These are phyloP conservation scores for Masnerella sp. DNA, from an alignment of 2,888 invertebrate species.

Conservation along the genomic window DNA sequence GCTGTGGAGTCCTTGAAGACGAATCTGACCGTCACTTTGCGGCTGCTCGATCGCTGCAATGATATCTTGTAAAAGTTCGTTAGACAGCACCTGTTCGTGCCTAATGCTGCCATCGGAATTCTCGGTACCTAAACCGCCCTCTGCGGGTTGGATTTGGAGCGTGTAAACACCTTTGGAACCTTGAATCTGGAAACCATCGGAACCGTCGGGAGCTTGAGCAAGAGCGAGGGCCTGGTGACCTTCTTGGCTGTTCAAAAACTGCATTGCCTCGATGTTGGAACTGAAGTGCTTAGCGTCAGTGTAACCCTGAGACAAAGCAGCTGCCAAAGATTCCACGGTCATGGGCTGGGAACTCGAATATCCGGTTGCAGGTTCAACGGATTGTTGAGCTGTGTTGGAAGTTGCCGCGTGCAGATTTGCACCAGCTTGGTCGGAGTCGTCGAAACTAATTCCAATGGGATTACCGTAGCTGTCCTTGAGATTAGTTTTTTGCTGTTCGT, in stretches of 20 bases:
- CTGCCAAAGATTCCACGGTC: conserved; percentile 64
- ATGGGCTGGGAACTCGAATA: conserved; percentile 52
- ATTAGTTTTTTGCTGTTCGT: conserved; percentile 66
- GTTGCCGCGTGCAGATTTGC: conserved; percentile 41
- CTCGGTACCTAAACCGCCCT: conserved; percentile 79
- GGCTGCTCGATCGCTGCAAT: conserved; percentile 90
- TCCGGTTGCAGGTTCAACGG: conserved; percentile 16
- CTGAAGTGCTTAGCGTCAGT: conserved; percentile 64
- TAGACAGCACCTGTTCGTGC: conserved; percentile 87
- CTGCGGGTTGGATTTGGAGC: conserved; percentile 86
- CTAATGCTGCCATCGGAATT: conserved; percentile 79
- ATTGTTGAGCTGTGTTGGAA: conserved; percentile 50
- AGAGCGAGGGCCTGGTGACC: conserved; percentile 70
- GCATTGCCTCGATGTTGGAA: conserved; percentile 69
- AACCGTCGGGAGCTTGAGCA: conserved; percentile 66
- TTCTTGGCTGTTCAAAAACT: conserved; percentile 68
- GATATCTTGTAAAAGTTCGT: conserved; percentile 88
- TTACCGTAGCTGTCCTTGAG: conserved; percentile 75
- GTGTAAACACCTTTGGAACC: conserved; percentile 84
- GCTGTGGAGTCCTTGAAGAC: conserved; percentile 67
- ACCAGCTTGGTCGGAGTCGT: conserved; percentile 51
- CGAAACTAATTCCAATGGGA: conserved; percentile 64
- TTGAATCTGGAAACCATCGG: conserved; percentile 74
- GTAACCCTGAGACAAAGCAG: conserved; percentile 67
- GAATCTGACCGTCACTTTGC: conserved; percentile 63